Evolutionary conservation across 2,113 vertebrate genomes (phyloP).

Genomic region (Microcebus murinus): DNA sequence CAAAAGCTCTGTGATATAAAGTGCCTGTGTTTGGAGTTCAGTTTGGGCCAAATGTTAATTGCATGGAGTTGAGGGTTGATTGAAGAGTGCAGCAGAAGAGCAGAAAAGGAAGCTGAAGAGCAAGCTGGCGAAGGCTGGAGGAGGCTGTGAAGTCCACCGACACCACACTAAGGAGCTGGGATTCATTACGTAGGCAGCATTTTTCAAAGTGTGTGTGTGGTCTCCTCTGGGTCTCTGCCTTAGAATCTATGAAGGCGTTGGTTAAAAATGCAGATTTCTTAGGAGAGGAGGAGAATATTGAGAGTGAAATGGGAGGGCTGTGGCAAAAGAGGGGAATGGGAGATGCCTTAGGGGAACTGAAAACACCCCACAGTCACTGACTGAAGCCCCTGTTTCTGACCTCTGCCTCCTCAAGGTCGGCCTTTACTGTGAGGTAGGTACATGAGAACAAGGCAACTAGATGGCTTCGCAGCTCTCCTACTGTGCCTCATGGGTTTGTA

Average conservation of each 20-base stretch:
- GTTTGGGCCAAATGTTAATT: neutral
- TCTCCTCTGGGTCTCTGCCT: neutral
- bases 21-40: neutral
- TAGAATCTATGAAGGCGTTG: neutral
- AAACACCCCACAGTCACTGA: neutral
- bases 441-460: no score
- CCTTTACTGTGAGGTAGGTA: neutral
- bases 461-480: neutral
- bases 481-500: neutral
- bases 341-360: neutral
- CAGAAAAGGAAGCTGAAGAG: neutral
- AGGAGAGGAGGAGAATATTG: neutral
- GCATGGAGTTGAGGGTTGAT: neutral
- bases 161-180: accelerated
- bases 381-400: neutral
- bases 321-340: neutral
- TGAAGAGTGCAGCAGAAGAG: neutral
- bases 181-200: neutral
- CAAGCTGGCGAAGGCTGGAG: no score
- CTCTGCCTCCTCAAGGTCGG: neutral
- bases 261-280: neutral
- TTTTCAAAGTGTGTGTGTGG: neutral
- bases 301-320: neutral
- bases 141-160: accelerated
- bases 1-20: neutral